phyloP scores from a whole-genome alignment of 2,888 invertebrate species.

The Coecobrya sp. region DNA sequence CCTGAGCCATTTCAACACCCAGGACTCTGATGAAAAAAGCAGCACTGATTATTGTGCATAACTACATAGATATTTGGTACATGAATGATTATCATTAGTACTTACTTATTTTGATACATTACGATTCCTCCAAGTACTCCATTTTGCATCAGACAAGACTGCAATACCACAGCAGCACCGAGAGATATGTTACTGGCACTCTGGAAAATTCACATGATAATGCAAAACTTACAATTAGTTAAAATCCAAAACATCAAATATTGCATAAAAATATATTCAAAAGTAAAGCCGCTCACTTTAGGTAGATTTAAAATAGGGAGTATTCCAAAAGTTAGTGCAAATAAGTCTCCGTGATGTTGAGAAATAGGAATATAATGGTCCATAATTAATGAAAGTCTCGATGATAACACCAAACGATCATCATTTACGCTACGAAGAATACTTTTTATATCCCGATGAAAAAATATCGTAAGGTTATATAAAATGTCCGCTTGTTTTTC shows the following conservation, averaged over 20 bases:
- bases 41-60: no score
- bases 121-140: constrained; percentile 95
- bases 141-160: constrained; percentile 93
- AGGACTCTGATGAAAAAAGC: constrained; percentile 90
- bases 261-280: no score
- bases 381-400: constrained; percentile 94
- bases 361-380: constrained; percentile 96
- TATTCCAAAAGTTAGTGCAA: constrained; percentile 90
- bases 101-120: constrained; percentile 96
- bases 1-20: constrained; percentile 92
- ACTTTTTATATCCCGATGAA: constrained; percentile 94
- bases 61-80: not conserved
- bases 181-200: constrained; percentile 95
- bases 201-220: constrained; percentile 88
- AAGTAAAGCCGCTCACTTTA: constrained; percentile 89
- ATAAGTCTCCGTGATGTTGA: constrained; percentile 93
- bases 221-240: not conserved
- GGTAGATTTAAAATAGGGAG: constrained; percentile 94
- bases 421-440: constrained; percentile 90
- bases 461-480: constrained; percentile 93
- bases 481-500: constrained; percentile 93
- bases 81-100: constrained; percentile 74
- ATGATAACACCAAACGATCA: constrained; percentile 90
- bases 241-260: no score
- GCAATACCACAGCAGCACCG: constrained; percentile 95